Evolutionary conservation across 1,140 invertebrate genomes (phyloP), one percentile per base, ranked within the genome.

Genomic region (Anastrepha ludens): DNA sequence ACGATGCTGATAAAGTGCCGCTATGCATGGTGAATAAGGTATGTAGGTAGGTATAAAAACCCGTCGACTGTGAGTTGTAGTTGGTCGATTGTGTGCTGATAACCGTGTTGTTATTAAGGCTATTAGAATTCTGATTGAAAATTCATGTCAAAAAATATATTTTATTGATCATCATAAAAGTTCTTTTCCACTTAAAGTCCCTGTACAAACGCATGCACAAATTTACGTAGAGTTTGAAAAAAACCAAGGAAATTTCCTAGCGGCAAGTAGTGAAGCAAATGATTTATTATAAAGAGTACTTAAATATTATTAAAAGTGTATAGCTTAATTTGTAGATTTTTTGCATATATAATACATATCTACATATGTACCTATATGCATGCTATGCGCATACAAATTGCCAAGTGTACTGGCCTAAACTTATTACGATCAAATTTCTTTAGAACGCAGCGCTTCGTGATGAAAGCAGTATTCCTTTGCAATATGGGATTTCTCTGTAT

Each of bases 41-140:
- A n/a, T 20, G 64, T 20, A 29, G 29, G 29, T n/a, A 65, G 8
- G 8, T 39, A n/a, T 20, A n/a, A 65, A 81, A 58, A 81, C 50
- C 20, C 47, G 50, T 81, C 47, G 47, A 55, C 17, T 62, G 15
- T 62, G 60, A 4, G 15, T 62, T n/a, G 60, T 62, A 5, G 67
- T 3, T 86, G 90, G 90, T 87, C 89, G 90, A 91, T 92, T 90
- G 88, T 91, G 88, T 88, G 88, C 89, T 92, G 91, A 92, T 92
- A 92, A 90, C 89, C 89, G 91, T 91, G 91, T 90, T 92, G 92
- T 92, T 92, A 92, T 92, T 90, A 92, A 90, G 90, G 91, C 89
- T 91, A 92, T 92, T 92, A 92, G 91, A 92, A 92, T 92, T 92
- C 91, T 92, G 91, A 92, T 92, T 92, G 91, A 92, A 92, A 92